A percentile compares a stretch with the other conserved stretches of the same genome.
These are phyloP conservation scores for Palythoa grandis DNA, from an alignment of 92 coral and sea anemone genomes.

Conservation along the genomic window DNA sequence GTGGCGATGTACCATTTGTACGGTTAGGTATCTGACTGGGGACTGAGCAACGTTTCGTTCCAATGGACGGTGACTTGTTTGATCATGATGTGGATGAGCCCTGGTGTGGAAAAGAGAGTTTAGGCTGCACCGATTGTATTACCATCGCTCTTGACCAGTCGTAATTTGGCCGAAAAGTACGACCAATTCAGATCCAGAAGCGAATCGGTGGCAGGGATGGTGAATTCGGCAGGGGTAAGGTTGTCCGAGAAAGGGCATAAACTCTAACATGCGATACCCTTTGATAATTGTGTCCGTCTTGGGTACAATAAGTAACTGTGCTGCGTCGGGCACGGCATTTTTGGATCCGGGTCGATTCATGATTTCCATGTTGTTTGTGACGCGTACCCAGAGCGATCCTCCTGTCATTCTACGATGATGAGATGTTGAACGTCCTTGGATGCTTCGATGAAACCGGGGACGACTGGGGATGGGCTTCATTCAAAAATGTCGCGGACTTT, in stretches of 20 bases:
- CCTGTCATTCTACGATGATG: neutral
- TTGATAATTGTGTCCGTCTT: neutral
- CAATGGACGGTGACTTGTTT: neutral
- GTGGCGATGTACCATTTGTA: neutral
- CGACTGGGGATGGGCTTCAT: neutral
- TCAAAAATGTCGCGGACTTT: neutral
- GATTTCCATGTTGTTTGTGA: neutral
- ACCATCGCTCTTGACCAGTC: neutral
- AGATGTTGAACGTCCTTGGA: neutral
- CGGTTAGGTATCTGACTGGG: neutral
- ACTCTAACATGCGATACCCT: neutral
- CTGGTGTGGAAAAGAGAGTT: neutral
- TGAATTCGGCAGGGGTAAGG: slow-evolving; percentile 38
- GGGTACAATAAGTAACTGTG: neutral
- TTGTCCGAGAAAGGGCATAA: neutral
- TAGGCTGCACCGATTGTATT: neutral
- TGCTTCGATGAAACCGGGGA: neutral
- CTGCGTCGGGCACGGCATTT: neutral
- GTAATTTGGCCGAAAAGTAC: too few species aligned
- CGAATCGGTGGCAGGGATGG: slow-evolving; percentile 12
- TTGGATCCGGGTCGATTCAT: neutral
- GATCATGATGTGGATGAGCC: neutral
- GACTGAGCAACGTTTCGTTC: neutral
- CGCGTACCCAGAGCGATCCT: neutral
- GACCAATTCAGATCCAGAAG: slow-evolving; percentile 39